Conservation (phyloP, 2,888 invertebrate species). For the Campoplex nolae region DNA sequence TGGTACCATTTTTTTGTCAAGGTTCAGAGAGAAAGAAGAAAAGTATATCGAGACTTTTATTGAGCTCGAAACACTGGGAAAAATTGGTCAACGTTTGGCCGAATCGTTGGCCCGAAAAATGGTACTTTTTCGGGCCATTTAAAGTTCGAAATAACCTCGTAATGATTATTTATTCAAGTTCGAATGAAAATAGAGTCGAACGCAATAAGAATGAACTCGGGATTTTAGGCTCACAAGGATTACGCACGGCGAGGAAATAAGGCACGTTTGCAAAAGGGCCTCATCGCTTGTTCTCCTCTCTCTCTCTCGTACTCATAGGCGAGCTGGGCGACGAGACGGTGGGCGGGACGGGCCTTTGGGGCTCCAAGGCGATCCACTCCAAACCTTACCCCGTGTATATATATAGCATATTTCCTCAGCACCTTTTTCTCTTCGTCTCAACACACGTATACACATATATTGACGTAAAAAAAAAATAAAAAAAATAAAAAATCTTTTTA, state of each 20-base stretch:
- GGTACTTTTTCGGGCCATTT: not conserved
- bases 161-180: constrained; percentile 21
- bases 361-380: constrained; percentile 85
- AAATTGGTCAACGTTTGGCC: not conserved
- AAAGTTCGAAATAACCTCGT: not conserved
- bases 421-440: constrained; percentile 78
- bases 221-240: constrained; percentile 52
- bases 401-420: constrained; percentile 79
- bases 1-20: not conserved
- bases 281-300: constrained; percentile 11
- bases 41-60: not conserved
- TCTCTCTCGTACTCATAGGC: constrained; percentile 40
- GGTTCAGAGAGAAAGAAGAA: not conserved
- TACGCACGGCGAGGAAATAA: constrained; percentile 60
- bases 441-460: constrained; percentile 4
- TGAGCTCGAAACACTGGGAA: not conserved
- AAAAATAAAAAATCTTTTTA: not conserved
- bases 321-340: constrained; percentile 82
- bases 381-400: constrained; percentile 73
- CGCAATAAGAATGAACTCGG: constrained; percentile 31
- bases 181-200: constrained; percentile 22
- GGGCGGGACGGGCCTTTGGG: constrained; percentile 83
- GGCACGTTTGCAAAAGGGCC: constrained; percentile 66
- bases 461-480: not conserved
- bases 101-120: not conserved